Conservation (phyloP, 2,797 vertebrate species). For the Paedocypris micromegethes region DNA sequence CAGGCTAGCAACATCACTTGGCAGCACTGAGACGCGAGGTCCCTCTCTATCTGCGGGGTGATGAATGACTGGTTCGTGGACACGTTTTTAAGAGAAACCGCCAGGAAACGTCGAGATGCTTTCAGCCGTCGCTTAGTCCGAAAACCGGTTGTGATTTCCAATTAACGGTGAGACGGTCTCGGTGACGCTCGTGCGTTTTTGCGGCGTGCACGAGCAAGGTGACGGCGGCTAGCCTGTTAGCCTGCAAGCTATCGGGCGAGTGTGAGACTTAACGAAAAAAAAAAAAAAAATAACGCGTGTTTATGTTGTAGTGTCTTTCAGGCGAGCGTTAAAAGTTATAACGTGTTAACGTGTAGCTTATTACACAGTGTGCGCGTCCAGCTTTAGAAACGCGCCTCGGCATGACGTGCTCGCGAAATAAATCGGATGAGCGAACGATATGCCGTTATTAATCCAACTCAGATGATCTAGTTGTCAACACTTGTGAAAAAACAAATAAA, state of each 20-base stretch:
- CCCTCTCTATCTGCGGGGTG: slow-evolving; percentile 7
- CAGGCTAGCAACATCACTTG: slow-evolving; percentile 40
- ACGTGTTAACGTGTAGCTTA: no score
- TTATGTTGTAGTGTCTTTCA: no score
- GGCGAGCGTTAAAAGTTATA: no score
- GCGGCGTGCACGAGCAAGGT: slow-evolving; percentile 44
- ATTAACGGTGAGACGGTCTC: slow-evolving; percentile 15
- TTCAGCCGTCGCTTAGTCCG: not conserved
- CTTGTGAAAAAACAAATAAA: no score
- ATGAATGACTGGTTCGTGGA: slow-evolving; percentile 12
- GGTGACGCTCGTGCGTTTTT: slow-evolving; percentile 31
- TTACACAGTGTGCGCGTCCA: no score
- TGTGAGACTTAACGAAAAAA: slow-evolving; percentile 49
- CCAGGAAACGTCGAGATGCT: not conserved
- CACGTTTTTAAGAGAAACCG: slow-evolving; percentile 2
- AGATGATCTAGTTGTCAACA: no score
- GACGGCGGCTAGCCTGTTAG: slow-evolving; percentile 43
- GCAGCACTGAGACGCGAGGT: not conserved
- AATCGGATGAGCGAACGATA: no score
- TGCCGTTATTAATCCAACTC: no score
- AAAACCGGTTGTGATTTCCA: slow-evolving; percentile 18
- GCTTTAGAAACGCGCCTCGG: no score
- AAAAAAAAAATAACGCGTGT: slow-evolving; percentile 38
- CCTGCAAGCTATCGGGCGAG: slow-evolving; percentile 45
- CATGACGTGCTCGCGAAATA: no score